These are phyloP conservation scores for Molothrus aeneus DNA, from an alignment of 2,797 vertebrate genomes.

Conservation along the genomic window DNA sequence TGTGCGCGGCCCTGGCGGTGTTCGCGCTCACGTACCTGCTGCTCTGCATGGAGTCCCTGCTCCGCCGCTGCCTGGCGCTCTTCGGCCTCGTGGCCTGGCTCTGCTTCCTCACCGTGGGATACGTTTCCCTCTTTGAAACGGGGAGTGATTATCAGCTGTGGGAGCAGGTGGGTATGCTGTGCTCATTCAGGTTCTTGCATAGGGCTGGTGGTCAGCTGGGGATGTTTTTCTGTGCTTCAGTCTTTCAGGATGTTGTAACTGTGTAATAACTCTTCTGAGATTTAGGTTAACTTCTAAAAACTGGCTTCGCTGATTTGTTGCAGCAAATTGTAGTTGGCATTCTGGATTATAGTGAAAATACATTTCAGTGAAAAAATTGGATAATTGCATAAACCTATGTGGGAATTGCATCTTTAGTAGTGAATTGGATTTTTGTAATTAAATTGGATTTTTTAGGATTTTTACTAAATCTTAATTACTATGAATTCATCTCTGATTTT, in stretches of 20 bases:
- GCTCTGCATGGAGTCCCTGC: constrained; percentile 85
- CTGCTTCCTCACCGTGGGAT: constrained; percentile 89
- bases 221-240: neutral
- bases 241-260: neutral
- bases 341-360: neutral
- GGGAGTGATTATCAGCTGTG: constrained; percentile 61
- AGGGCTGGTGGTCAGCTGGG: neutral
- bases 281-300: neutral
- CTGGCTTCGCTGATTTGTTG: neutral
- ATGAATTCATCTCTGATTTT: neutral
- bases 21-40: constrained; percentile 86
- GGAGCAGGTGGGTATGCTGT: constrained; percentile 85
- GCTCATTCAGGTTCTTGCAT: fast-evolving
- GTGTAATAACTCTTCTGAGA: neutral
- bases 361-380: neutral
- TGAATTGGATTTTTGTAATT: neutral
- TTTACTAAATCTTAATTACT: neutral
- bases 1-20: constrained; percentile 81
- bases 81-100: constrained; percentile 86
- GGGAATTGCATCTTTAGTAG: neutral
- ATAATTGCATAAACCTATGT: neutral
- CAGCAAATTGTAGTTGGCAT: neutral
- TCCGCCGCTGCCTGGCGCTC: constrained; percentile 83
- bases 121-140: constrained; percentile 82
- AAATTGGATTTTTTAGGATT: neutral